phyloP scores from a whole-genome alignment of 2,888 invertebrate genomes.

The Rhodophaea formosa region DNA sequence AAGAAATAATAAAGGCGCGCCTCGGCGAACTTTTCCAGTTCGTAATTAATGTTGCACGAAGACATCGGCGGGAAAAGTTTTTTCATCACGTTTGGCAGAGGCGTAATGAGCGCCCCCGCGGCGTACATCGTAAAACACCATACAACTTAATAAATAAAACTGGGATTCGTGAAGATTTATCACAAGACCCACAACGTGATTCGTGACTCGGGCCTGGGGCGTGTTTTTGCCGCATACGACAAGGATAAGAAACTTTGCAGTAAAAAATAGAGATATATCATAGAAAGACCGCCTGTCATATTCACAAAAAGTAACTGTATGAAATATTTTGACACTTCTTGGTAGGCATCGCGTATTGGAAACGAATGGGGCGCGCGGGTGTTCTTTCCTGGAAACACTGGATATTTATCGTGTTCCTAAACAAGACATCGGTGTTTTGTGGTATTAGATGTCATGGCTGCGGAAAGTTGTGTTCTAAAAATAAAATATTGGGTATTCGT shows the following conservation, averaged over 20 bases:
- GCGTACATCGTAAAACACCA: conserved; percentile 73
- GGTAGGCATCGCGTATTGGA: conserved; percentile 50
- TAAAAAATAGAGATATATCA: conserved; percentile 69
- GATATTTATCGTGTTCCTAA: conserved; percentile 44
- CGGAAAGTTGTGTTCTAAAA: neutral
- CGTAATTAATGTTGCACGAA: conserved; percentile 77
- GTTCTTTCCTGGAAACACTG: conserved; percentile 59
- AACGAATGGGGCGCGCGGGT: conserved; percentile 42
- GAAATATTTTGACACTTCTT: conserved; percentile 78
- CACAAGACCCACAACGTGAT: conserved; percentile 66
- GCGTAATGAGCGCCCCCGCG: conserved; percentile 75
- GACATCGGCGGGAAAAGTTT: conserved; percentile 74
- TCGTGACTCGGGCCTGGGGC: conserved; percentile 57
- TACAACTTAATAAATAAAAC: conserved; percentile 80
- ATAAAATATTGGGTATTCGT: neutral
- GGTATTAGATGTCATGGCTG: conserved; percentile 11
- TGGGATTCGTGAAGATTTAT: conserved; percentile 77
- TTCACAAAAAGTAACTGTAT: conserved; percentile 53
- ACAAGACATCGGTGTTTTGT: conserved; percentile 21
- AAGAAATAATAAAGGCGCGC: conserved; percentile 55
- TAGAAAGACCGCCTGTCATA: conserved; percentile 57
- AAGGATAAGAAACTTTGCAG: conserved; percentile 45
- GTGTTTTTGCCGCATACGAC: conserved; percentile 55
- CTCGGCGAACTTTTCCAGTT: conserved; percentile 56
- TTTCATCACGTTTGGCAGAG: conserved; percentile 68